Base-by-base conservation (phyloP, 2,113 vertebrate species). In the Athene noctua region DNA sequence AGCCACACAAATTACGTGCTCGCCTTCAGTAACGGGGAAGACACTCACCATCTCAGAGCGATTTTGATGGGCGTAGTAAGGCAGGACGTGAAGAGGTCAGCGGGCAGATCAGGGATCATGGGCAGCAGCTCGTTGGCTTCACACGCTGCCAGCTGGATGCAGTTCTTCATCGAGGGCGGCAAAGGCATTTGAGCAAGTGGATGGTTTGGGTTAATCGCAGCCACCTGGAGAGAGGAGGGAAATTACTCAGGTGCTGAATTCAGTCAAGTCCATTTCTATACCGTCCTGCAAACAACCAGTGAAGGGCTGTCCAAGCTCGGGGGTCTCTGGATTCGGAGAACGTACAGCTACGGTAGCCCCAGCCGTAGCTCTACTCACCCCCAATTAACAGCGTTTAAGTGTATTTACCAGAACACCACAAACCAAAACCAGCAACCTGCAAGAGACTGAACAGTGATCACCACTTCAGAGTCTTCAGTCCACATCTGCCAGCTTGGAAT, bases 11-110 rank as follows among this genome's bases (percentile, higher is more conserved):
- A 57, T 38, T 10, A 36, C 0, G 10, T 17, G 15, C n/a, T 62
- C 26, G 44, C 57, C 36, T 25, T 55, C 65, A 20, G 3, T 2
- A 5, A 2, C 0, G 18, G 85, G 46, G 49, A 17, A 27, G 34
- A 52, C 21, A 97, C 98, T 99, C 96, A 99, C 99, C 99, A 99
- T 96, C 99, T 98, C 91, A 99, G 98, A 3, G 99, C 99, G 3
- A 99, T 99, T 97, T 99, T 99, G 98, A 99, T 99, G 49, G 99
- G 99, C 1, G 99, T 99, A 61, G 99, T 99, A 97, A 99, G 99
- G 97, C 99, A 99, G 70, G 99, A 99, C 2, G 99, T 99, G 98
- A 99, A 99, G 15, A 99, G 99, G 98, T 99, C 99, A 0, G 99
- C 99, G 0, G 99, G 99, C 85, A 99, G 98, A 96, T 99, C 99